Conservation (phyloP, 2,888 invertebrate genomes). For the Tromatobia lineatoria region DNA sequence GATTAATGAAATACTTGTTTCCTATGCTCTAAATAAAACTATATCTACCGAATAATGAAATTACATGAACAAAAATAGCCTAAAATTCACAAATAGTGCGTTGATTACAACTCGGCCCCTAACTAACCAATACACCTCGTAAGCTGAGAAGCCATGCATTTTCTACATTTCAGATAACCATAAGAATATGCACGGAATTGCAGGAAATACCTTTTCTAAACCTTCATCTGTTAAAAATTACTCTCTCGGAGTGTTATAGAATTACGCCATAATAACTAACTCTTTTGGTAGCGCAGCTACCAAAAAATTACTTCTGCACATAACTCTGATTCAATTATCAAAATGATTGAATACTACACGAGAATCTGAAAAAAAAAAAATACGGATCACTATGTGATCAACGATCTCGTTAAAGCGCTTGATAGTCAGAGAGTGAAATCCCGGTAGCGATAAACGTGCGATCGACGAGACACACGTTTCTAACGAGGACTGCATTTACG, state of each 20-base stretch:
- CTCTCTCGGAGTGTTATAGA: background rate
- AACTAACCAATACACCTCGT: too few species aligned
- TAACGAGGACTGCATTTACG: constrained; percentile 16
- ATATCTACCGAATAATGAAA: too few species aligned
- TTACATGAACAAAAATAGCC: too few species aligned
- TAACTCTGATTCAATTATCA: background rate
- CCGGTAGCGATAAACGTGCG: constrained; percentile 20
- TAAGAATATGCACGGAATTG: too few species aligned
- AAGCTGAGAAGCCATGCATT: too few species aligned
- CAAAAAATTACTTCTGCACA: background rate
- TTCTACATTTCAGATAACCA: too few species aligned
- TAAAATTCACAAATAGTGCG: too few species aligned
- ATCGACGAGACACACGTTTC: constrained; percentile 18
- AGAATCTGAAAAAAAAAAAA: constrained; percentile 12
- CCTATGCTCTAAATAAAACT: too few species aligned
- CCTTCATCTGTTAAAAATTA: too few species aligned
- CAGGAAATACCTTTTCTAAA: too few species aligned
- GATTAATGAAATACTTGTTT: too few species aligned
- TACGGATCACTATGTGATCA: background rate
- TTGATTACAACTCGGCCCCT: too few species aligned
- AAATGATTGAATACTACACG: background rate
- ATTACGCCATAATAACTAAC: background rate
- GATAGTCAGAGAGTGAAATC: background rate
- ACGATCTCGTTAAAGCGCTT: background rate
- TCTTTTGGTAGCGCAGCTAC: background rate